Evolutionary conservation across 2,113 vertebrate genomes (phyloP), one percentile per base, ranked within the genome.

Genomic region (Nematolebias whitei): DNA sequence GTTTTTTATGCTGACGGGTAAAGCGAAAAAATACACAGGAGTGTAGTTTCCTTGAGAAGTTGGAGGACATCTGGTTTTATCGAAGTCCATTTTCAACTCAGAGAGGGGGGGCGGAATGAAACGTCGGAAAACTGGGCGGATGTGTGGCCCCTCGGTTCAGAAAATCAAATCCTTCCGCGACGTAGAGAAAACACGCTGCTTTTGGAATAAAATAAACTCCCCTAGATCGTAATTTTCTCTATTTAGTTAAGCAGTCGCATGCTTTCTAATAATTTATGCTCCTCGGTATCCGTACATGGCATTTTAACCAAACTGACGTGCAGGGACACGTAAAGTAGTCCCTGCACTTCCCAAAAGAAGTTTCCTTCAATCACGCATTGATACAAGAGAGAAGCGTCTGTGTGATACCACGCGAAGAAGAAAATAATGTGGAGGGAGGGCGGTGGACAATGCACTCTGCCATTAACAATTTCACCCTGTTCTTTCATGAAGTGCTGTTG

Each of bases 41-140:
- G 51, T 47, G 19, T 68, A 68, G 58, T 85, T 79, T 79, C 87
- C 76, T 63, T 54, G 76, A 87, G 84, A 92, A 92, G 88, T 92
- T 91, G 75, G 24, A 72, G 79, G 77, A 88, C 90, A 88, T 88
- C 88, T 91, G 86, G 79, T 92, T 90, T 91, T 88, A 84, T 85
- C 90, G 84, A 93, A 93, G 93, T 95, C 94, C 94, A 93, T 93
- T 91, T 93, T 90, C 92, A 78, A 91, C 87, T 89, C 86, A 70
- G 80, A 73, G 85, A 88, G 78, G 75, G 86, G 88, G 78, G 79
- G 82, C 74, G 86, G 89, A 57, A 88, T 85, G 43, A 88, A 91
- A 87, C 91, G 88, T 91, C 91, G 92, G 90, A 92, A 95, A 95
- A 95, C 91, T 93, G 92, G 89, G 94, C 93, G 95, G 95, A 95